Conservation (phyloP, 2,797 vertebrate species). For the Muraenolepis orangiensis region DNA sequence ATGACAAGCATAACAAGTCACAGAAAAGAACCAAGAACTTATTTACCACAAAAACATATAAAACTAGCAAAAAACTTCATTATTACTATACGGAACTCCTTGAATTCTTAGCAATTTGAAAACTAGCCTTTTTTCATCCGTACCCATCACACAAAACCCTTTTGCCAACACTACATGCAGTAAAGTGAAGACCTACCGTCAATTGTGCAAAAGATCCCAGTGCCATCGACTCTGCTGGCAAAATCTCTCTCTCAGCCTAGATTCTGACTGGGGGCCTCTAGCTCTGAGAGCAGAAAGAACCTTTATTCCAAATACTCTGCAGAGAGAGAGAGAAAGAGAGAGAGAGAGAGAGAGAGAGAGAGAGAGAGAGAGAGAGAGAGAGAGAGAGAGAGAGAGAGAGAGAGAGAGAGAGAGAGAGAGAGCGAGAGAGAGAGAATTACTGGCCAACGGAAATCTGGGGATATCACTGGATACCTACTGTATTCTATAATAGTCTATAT, state of each 20-base stretch:
- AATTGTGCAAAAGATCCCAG: constrained; percentile 56
- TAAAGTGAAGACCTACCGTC: constrained; percentile 50
- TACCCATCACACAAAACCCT: constrained; percentile 21
- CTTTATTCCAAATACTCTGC: constrained; percentile 67
- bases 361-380: constrained; percentile 5
- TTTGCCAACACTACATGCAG: constrained; percentile 2
- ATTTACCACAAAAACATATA: neutral
- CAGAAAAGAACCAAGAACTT: neutral
- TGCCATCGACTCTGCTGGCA: constrained; percentile 44
- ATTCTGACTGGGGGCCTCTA: constrained; percentile 58
- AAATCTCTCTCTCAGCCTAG: constrained; percentile 20
- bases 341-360: constrained; percentile 22
- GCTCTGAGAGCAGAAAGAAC: constrained; percentile 75
- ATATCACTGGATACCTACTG: too few relatives aligned
- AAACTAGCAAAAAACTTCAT: neutral
- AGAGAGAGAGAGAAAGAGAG: constrained; percentile 61
- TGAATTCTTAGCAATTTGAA: constrained; percentile 7
- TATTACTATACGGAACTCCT: neutral
- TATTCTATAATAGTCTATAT: too few relatives aligned
- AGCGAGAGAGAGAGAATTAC: constrained; percentile 7
- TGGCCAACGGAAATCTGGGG: too few relatives aligned
- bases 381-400: constrained; percentile 44
- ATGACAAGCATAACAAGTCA: neutral
- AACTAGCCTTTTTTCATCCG: constrained; percentile 31
- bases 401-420: constrained; percentile 38